Evolutionary conservation across 2,113 vertebrate species (phyloP).

Genomic region (Oryzias celebensis): DNA sequence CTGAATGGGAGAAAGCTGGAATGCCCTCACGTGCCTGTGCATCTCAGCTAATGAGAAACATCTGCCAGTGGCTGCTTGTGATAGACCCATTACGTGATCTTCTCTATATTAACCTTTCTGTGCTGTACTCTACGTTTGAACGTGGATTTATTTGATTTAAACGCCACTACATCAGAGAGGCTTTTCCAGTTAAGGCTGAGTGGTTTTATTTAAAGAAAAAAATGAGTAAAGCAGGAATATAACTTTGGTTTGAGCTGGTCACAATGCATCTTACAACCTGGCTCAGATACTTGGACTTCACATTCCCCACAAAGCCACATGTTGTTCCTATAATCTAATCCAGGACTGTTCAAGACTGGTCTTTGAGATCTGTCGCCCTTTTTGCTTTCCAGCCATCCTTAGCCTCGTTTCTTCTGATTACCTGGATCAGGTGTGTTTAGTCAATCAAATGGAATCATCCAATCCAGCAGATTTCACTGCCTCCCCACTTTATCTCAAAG

Average conservation of each 20-base stretch:
- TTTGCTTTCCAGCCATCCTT: too few species aligned
- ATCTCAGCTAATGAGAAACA: slow-evolving; percentile 60
- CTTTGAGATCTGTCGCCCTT: too few species aligned
- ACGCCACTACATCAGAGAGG: neutral
- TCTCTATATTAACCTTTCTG: neutral
- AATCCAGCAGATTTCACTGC: too few species aligned
- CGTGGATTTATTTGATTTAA: slow-evolving; percentile 32
- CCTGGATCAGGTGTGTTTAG: too few species aligned
- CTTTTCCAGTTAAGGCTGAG: slow-evolving; percentile 2
- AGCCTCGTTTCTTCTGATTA: too few species aligned
- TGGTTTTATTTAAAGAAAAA: slow-evolving; percentile 13
- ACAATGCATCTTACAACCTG: slow-evolving; percentile 19
- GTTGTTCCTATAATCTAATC: too few species aligned
- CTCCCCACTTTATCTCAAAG: too few species aligned
- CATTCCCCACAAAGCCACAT: neutral
- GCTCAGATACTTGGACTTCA: neutral
- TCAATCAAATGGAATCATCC: too few species aligned
- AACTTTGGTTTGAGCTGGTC: slow-evolving; percentile 15
- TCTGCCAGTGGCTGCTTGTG: slow-evolving; percentile 30
- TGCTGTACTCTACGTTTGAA: slow-evolving; percentile 2
- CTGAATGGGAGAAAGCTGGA: slow-evolving; percentile 16
- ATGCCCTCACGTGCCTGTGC: slow-evolving; percentile 29
- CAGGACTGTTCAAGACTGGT: too few species aligned
- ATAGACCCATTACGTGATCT: neutral
- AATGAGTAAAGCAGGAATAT: slow-evolving; percentile 15